Conservation (phyloP, 2,888 invertebrate genomes). For the Chloroclysta siterata region DNA sequence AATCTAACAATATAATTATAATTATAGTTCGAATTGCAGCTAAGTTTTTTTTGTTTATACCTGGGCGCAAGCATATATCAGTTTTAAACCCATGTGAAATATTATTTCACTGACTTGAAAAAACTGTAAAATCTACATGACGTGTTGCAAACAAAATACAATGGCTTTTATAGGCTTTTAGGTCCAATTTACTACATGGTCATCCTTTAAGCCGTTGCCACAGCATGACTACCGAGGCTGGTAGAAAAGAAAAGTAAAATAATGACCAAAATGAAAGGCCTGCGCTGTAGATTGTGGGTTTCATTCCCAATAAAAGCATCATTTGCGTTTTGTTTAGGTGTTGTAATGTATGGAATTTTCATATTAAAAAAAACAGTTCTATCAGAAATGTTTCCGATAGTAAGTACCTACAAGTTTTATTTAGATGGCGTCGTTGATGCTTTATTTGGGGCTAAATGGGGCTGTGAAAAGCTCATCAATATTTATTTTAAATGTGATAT, state of each 20-base stretch:
- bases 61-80: conserved; percentile 1
- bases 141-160: conserved; percentile 4
- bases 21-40: too few species aligned
- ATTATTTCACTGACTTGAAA: conserved; percentile 6
- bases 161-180: conserved; percentile 17
- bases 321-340: too few species aligned
- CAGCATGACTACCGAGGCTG: background rate
- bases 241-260: background rate
- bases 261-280: background rate
- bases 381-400: too few species aligned
- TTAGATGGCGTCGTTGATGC: too few species aligned
- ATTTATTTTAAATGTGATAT: background rate
- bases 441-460: too few species aligned
- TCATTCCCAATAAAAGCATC: too few species aligned
- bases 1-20: too few species aligned
- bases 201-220: conserved; percentile 1
- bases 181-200: conserved; percentile 7
- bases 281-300: too few species aligned
- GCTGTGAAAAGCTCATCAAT: too few species aligned
- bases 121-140: conserved; percentile 5
- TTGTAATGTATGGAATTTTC: too few species aligned
- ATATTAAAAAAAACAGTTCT: too few species aligned
- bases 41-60: background rate
- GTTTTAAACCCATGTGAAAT: background rate
- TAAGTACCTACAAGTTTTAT: too few species aligned